phyloP scores from a whole-genome alignment of 2,888 invertebrate genomes.

The Mimas tiliae region DNA sequence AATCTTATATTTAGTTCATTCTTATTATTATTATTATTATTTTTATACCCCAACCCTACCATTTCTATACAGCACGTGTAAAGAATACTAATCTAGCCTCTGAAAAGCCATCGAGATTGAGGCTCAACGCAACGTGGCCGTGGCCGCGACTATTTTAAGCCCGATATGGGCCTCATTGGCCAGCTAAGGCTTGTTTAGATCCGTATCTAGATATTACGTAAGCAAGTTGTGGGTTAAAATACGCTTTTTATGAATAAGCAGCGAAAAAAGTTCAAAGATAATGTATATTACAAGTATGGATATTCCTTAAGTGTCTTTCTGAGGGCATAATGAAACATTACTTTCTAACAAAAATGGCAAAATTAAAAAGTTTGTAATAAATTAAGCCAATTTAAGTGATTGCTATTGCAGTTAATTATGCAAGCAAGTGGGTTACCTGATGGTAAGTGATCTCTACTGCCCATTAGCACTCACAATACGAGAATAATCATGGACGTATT shows the following conservation, averaged over 20 bases:
- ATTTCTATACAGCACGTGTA: conserved; percentile 23
- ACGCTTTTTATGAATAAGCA: neutral
- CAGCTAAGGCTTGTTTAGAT: conserved; percentile 21
- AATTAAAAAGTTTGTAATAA: no score
- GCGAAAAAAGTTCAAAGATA: neutral
- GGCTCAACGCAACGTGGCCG: conserved; percentile 23
- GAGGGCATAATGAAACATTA: no score
- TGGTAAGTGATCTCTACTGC: no score
- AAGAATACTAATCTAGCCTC: conserved; percentile 21
- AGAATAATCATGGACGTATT: no score
- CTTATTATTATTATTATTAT: no score
- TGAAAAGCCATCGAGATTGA: conserved; percentile 24
- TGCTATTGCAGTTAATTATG: no score
- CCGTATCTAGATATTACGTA: conserved; percentile 13
- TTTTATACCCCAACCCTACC: neutral
- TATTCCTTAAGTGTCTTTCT: no score
- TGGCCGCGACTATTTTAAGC: conserved; percentile 23
- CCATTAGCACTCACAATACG: no score
- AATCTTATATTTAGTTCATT: neutral
- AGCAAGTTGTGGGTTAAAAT: neutral
- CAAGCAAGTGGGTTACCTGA: no score
- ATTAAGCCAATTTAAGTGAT: no score
- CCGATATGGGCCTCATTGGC: conserved; percentile 20
- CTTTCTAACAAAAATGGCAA: no score
- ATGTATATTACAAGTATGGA: neutral